Evolutionary conservation across 2,113 vertebrate species (phyloP).

Genomic region (Tinamus guttatus): DNA sequence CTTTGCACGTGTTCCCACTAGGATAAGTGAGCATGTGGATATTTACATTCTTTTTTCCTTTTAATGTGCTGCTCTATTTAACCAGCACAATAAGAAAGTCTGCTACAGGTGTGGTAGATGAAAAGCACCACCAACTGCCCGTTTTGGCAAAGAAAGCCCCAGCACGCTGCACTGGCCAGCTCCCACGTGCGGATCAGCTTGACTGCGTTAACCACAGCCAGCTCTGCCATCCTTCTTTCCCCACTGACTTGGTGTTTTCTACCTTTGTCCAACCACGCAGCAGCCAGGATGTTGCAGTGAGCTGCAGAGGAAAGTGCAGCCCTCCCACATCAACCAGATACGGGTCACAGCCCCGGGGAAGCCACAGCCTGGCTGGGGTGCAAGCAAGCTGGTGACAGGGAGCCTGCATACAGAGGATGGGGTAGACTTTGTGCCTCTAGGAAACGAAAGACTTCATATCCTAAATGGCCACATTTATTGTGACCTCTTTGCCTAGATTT

Average conservation of each 20-base stretch:
- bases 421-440: no score
- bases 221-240: not conserved
- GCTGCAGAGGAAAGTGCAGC: accelerated
- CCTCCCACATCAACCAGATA: no score
- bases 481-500: not conserved
- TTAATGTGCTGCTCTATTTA: not conserved
- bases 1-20: not conserved
- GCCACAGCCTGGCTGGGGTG: accelerated
- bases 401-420: not conserved
- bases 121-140: not conserved
- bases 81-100: not conserved
- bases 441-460: not conserved
- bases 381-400: no score
- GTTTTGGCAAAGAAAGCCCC: not conserved
- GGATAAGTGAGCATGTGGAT: not conserved
- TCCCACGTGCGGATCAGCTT: not conserved
- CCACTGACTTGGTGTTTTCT: accelerated
- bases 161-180: not conserved
- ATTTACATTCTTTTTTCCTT: not conserved
- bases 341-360: not conserved
- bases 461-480: accelerated
- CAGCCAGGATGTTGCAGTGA: accelerated
- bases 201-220: not conserved
- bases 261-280: accelerated
- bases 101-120: not conserved